A percentile compares a stretch with the other conserved stretches of the same genome.
Evolutionary conservation across 2,888 invertebrate genomes (phyloP).

Genomic region (Congeria kusceri): DNA sequence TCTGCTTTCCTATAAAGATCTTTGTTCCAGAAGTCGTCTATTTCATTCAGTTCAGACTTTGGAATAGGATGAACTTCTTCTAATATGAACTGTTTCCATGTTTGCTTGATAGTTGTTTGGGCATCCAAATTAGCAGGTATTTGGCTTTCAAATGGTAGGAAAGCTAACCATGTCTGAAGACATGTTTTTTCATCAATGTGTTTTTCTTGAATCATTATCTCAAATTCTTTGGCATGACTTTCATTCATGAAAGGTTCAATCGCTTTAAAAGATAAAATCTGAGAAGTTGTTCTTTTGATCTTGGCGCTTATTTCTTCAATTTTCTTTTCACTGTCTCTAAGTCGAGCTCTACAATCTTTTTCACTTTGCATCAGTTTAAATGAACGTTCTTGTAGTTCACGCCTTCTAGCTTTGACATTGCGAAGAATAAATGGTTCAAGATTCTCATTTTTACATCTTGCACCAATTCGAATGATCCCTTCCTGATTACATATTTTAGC

Average conservation of each 20-base stretch:
- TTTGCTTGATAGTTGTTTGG: neutral
- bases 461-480: constrained; percentile 82
- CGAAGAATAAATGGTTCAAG: constrained; percentile 68
- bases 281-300: constrained; percentile 54
- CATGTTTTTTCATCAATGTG: constrained; percentile 11
- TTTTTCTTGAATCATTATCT: neutral
- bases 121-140: neutral
- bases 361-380: constrained; percentile 57
- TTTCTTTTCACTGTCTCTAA: constrained; percentile 37
- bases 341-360: constrained; percentile 50
- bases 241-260: constrained; percentile 56
- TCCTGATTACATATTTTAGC: constrained; percentile 55
- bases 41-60: neutral
- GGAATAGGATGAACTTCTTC: constrained; percentile 28
- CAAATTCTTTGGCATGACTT: constrained; percentile 47
- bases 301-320: constrained; percentile 58
- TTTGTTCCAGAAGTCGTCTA: constrained; percentile 27
- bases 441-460: constrained; percentile 71
- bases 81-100: constrained; percentile 44
- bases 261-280: constrained; percentile 44
- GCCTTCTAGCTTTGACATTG: constrained; percentile 42
- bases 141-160: neutral
- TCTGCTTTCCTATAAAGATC: constrained; percentile 37
- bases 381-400: constrained; percentile 42
- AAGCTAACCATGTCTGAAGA: constrained; percentile 38